These are phyloP conservation scores for Pharmacophagus antenor DNA, from an alignment of 2,888 invertebrate species.

Conservation along the genomic window DNA sequence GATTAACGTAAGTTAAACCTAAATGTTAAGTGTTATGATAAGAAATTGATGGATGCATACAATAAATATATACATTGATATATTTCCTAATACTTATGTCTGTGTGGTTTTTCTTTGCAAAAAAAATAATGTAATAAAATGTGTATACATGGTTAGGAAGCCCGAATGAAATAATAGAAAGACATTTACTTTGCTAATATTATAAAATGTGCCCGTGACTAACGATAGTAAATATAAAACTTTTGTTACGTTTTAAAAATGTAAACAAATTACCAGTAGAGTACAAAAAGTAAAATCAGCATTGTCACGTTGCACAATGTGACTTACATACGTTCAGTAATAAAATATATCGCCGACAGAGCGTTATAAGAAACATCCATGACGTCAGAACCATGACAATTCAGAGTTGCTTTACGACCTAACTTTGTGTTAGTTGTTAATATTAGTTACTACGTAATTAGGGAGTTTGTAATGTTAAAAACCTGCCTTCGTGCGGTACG, in stretches of 20 bases:
- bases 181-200: no score
- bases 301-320: background rate
- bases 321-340: background rate
- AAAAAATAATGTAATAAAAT: no score
- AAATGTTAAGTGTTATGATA: background rate
- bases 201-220: no score
- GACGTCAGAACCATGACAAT: background rate
- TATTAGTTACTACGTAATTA: background rate
- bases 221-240: no score
- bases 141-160: background rate
- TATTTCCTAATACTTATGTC: background rate
- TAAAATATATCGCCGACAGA: no score
- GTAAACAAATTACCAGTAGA: background rate
- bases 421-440: background rate
- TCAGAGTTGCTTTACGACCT: background rate
- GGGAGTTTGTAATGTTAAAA: background rate
- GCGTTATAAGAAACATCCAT: background rate
- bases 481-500: background rate
- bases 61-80: background rate
- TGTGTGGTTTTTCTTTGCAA: no score
- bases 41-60: background rate
- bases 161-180: no score
- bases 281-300: background rate
- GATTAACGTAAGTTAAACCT: background rate
- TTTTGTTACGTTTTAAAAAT: background rate